phyloP scores from a whole-genome alignment of 2,113 vertebrate genomes.

The Zosterops lateralis region DNA sequence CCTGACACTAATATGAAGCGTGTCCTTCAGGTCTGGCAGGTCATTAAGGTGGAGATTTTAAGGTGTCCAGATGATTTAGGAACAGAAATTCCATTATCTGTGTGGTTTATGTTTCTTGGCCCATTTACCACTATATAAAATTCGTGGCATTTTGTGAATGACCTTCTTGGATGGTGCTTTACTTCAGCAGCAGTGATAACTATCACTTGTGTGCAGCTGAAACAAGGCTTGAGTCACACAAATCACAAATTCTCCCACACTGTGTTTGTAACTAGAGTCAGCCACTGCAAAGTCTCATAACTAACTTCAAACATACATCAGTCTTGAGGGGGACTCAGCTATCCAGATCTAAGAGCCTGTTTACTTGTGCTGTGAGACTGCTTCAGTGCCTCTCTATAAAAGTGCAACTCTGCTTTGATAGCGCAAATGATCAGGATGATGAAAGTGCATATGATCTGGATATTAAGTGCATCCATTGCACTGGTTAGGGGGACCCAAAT shows the following conservation, averaged over 20 bases:
- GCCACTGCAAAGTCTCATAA: not conserved
- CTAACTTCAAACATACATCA: not conserved
- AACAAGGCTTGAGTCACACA: not conserved
- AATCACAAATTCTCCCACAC: fast-evolving
- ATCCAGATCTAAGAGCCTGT: not conserved
- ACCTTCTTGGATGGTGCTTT: not conserved
- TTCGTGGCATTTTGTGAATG: not conserved
- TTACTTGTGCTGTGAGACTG: not conserved
- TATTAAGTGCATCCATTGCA: not conserved
- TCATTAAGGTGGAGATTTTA: not conserved
- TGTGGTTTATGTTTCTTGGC: not conserved
- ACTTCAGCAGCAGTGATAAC: not conserved
- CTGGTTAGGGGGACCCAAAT: not conserved
- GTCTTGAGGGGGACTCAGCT: not conserved
- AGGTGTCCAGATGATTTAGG: not conserved
- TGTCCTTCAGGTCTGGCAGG: not conserved
- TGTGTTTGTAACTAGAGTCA: not conserved
- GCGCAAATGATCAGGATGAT: not conserved
- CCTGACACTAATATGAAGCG: not conserved
- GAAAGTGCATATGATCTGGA: not conserved
- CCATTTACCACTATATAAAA: not conserved
- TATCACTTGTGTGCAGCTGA: not conserved
- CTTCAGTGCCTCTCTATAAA: not conserved
- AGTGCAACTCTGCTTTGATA: not conserved
- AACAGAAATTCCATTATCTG: not conserved